Percentiles rank a stretch among this genome's conserved stretches.
Conservation (phyloP, 2,113 vertebrate genomes). For the Monopterus albus region DNA sequence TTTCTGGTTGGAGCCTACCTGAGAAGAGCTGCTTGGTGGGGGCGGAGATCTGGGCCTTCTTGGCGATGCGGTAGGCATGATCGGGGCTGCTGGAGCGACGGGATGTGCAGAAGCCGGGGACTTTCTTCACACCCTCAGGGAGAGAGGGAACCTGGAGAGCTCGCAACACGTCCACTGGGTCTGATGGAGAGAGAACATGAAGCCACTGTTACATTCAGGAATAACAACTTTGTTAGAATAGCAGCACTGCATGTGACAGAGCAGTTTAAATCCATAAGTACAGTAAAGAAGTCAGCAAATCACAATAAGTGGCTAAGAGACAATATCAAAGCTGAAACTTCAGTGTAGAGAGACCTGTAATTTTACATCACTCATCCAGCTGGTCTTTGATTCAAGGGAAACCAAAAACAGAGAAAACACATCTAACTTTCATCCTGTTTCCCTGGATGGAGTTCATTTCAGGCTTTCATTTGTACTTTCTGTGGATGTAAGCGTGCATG, state of each 20-base stretch:
- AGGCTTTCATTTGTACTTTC: too few species aligned
- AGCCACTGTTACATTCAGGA: not conserved
- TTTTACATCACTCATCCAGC: too few species aligned
- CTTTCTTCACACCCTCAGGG: conserved; percentile 88
- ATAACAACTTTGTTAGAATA: not conserved
- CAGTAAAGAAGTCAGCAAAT: not conserved
- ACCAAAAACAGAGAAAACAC: too few species aligned
- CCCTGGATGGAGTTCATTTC: too few species aligned
- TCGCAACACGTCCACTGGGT: conserved; percentile 87
- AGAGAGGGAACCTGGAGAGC: conserved; percentile 87
- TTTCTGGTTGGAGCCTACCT: conserved; percentile 56
- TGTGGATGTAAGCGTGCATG: too few species aligned
- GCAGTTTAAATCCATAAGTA: not conserved
- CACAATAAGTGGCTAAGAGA: too few species aligned
- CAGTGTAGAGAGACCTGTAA: too few species aligned
- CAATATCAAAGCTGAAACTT: conserved; percentile 1
- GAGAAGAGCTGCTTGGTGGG: conserved; percentile 92
- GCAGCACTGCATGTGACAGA: not conserved
- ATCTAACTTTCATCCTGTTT: too few species aligned
- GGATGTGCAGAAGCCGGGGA: conserved; percentile 86
- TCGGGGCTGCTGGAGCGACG: conserved; percentile 78
- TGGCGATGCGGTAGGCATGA: conserved; percentile 88
- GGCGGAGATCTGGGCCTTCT: conserved; percentile 91
- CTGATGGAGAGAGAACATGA: conserved; percentile 60
- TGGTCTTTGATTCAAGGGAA: too few species aligned